These are phyloP conservation scores for Leptopilina clavipes DNA, from an alignment of 1,140 invertebrate species.

Conservation along the genomic window DNA sequence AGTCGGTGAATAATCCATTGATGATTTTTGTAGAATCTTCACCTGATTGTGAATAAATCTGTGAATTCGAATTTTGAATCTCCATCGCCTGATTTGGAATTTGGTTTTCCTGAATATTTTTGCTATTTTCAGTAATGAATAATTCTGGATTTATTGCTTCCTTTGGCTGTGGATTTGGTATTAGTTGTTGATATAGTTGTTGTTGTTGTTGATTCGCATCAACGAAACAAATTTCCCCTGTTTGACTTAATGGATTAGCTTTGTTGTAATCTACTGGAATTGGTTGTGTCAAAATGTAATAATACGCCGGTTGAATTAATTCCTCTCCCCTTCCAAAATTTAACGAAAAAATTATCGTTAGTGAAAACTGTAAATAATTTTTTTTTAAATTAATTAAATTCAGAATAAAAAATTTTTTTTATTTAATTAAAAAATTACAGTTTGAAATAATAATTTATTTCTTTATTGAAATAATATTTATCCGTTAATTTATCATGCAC, in stretches of 20 bases:
- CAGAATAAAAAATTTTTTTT: too few relatives aligned
- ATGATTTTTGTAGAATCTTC: too few relatives aligned
- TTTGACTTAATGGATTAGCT: not conserved
- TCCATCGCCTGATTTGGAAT: not conserved
- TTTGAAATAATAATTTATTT: too few relatives aligned
- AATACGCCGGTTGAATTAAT: not conserved
- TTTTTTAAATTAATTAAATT: too few relatives aligned
- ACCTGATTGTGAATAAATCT: too few relatives aligned
- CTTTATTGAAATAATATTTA: too few relatives aligned
- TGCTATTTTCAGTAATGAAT: not conserved
- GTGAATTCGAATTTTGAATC: not conserved
- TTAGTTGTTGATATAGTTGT: not conserved
- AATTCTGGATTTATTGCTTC: not conserved
- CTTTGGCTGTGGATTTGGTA: not conserved
- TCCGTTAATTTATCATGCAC: too few relatives aligned
- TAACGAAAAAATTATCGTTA: not conserved
- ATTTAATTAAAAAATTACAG: too few relatives aligned
- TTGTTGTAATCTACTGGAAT: not conserved
- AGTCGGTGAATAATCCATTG: too few relatives aligned
- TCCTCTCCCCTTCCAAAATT: not conserved
- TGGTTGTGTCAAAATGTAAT: not conserved
- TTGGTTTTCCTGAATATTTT: not conserved
- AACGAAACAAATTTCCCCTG: not conserved
- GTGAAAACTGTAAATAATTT: not conserved
- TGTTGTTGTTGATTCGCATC: not conserved